Conservation (phyloP, 2,888 invertebrate species). For the Ariolimax columbianus region DNA sequence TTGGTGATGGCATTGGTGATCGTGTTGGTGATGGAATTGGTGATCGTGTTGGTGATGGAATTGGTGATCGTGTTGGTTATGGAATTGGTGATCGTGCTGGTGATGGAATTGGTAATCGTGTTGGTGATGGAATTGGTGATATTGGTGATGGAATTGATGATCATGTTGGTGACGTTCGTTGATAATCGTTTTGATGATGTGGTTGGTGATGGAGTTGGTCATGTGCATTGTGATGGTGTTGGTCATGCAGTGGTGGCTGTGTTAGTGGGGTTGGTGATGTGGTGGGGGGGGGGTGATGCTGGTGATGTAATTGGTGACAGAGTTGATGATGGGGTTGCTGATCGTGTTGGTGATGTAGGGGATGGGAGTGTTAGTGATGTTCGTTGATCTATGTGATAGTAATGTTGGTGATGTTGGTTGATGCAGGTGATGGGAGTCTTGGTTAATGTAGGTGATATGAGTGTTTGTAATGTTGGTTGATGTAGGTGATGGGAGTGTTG, state of each 20-base stretch:
- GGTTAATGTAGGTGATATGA: no score
- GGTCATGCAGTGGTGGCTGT: background rate
- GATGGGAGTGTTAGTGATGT: background rate
- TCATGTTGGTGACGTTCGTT: background rate
- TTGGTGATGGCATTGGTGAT: no score
- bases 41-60: background rate
- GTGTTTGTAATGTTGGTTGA: no score
- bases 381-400: background rate
- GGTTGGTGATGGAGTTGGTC: no score
- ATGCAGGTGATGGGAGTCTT: no score
- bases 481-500: no score
- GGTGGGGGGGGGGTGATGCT: background rate
- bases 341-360: background rate
- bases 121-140: background rate
- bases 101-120: background rate
- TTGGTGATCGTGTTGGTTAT: background rate
- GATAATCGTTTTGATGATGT: background rate
- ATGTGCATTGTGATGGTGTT: no score
- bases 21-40: no score
- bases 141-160: background rate
- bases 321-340: background rate
- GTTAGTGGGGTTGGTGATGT: background rate
- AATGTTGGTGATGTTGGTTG: background rate
- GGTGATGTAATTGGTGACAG: background rate
- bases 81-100: background rate